Evolutionary conservation across 2,888 invertebrate species (phyloP).

Genomic region (Limnephilus auricula): DNA sequence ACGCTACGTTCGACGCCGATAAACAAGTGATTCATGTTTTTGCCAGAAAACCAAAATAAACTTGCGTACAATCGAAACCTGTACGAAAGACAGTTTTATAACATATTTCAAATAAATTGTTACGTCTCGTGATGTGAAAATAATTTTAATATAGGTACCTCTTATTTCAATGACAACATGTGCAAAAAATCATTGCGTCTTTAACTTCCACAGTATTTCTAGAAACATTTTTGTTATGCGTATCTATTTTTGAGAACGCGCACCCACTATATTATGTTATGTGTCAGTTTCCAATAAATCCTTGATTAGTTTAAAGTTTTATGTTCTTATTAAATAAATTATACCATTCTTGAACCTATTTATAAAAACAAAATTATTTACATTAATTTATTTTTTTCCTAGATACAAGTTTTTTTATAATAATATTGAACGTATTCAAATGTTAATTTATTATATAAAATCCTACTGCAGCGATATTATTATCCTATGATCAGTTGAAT

Average conservation of each 20-base stretch:
- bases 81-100: slow-evolving; percentile 26
- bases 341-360: neutral
- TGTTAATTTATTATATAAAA: neutral
- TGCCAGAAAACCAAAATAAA: slow-evolving; percentile 62
- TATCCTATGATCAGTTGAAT: neutral
- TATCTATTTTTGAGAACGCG: slow-evolving; percentile 8
- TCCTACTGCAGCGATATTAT: neutral
- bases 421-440: neutral
- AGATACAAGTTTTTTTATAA: neutral
- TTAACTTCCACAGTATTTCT: slow-evolving; percentile 11
- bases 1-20: slow-evolving; percentile 11
- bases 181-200: slow-evolving; percentile 15
- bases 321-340: neutral
- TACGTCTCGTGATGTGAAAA: neutral
- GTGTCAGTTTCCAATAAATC: slow-evolving; percentile 7
- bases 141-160: neutral
- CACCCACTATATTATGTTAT: neutral
- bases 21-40: slow-evolving; percentile 63
- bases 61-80: slow-evolving; percentile 24
- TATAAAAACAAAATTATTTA: neutral
- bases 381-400: neutral
- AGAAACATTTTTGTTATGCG: slow-evolving; percentile 23
- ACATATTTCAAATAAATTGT: slow-evolving; percentile 4
- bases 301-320: neutral
- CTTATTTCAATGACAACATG: slow-evolving; percentile 4